Conservation (phyloP, 2,113 vertebrate species). For the Nerophis ophidion region DNA sequence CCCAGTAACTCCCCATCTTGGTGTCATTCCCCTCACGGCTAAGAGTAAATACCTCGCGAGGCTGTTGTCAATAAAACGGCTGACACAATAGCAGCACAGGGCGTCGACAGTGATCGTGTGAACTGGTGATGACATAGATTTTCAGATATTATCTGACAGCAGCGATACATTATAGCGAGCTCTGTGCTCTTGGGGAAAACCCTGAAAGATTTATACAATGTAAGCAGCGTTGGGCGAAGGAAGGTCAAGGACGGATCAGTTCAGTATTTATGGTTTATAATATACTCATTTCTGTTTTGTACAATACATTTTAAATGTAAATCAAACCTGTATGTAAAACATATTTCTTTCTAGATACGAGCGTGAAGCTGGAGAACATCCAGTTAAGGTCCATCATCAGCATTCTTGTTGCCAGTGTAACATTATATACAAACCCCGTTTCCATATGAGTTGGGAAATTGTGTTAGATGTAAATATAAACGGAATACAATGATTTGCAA, state of each 20-base stretch:
- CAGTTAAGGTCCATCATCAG: not conserved
- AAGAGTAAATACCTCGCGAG: conserved; percentile 16
- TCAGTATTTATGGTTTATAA: conserved; percentile 9
- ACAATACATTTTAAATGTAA: not conserved
- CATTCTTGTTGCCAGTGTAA: too few relatives aligned
- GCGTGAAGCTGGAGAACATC: not conserved
- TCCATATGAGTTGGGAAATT: too few relatives aligned
- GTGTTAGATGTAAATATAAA: too few relatives aligned
- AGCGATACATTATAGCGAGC: conserved; percentile 14
- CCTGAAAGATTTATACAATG: conserved; percentile 31
- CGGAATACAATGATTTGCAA: too few relatives aligned
- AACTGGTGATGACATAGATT: conserved; percentile 30
- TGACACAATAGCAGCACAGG: conserved; percentile 25
- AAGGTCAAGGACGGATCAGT: conserved; percentile 7
- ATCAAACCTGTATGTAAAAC: not conserved
- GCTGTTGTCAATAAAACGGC: conserved; percentile 10
- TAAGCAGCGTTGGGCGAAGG: conserved; percentile 9
- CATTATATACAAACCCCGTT: too few relatives aligned
- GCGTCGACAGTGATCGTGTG: conserved; percentile 30
- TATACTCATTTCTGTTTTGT: conserved; percentile 4
- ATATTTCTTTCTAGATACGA: not conserved
- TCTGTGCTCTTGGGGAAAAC: conserved; percentile 17
- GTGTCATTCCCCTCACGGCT: not conserved
- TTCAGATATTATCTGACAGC: conserved; percentile 34
- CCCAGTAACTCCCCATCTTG: not conserved